Conservation (phyloP, 2,797 vertebrate species). For the Lithobates sylvaticus region DNA sequence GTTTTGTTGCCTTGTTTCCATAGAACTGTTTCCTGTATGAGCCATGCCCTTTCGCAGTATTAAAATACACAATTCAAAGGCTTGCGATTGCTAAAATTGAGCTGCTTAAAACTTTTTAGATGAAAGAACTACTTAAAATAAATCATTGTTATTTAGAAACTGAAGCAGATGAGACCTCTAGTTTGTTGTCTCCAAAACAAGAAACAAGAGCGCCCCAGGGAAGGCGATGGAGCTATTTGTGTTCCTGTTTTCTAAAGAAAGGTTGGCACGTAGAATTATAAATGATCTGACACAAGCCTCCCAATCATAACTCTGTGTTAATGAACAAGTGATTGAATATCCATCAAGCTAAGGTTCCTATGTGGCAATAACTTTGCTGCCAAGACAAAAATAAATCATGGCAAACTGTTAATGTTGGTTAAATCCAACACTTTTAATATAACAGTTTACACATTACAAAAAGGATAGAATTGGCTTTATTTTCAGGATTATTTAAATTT, state of each 20-base stretch:
- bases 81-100: not conserved
- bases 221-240: not conserved
- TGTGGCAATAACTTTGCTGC: not conserved
- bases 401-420: not conserved
- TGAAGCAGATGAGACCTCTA: not conserved
- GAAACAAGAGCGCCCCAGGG: not conserved
- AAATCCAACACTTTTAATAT: not conserved
- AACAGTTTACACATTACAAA: too few species aligned
- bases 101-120: not conserved
- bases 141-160: not conserved
- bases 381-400: not conserved
- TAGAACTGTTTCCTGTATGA: not conserved
- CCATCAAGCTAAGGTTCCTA: not conserved
- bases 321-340: constrained; percentile 30
- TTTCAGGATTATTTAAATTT: too few species aligned
- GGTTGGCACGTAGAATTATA: not conserved
- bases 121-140: not conserved
- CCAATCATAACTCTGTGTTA: constrained; percentile 22
- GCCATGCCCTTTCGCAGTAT: not conserved
- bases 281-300: not conserved
- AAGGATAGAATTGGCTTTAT: too few species aligned
- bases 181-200: not conserved
- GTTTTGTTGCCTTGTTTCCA: too few species aligned
- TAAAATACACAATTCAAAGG: not conserved
- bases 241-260: constrained; percentile 10